Conservation (phyloP, 2,888 invertebrate genomes). For the Brachyptera risi region DNA sequence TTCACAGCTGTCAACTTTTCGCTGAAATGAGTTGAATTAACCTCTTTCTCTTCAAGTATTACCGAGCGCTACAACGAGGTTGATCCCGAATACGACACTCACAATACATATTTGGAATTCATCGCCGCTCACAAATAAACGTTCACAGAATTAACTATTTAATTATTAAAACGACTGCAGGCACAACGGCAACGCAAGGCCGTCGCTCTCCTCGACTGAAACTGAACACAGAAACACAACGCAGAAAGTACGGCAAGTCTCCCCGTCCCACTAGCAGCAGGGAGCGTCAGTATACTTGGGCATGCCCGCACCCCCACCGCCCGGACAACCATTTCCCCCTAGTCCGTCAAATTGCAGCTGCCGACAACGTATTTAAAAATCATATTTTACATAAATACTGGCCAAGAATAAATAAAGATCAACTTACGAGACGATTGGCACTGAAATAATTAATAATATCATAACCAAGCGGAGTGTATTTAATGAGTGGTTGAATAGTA, state of each 20-base stretch:
- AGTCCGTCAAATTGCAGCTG: slow-evolving; percentile 15
- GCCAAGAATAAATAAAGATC: background rate
- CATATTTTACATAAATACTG: slow-evolving; percentile 18
- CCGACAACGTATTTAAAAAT: slow-evolving; percentile 18
- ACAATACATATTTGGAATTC: no score
- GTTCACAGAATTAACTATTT: no score
- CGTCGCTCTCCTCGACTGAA: slow-evolving; percentile 15
- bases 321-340: slow-evolving; percentile 21
- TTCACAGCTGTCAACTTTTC: no score
- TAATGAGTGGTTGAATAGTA: slow-evolving; percentile 13
- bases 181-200: slow-evolving; percentile 8
- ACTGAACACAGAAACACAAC: slow-evolving; percentile 12
- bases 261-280: slow-evolving; percentile 24
- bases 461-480: slow-evolving; percentile 18
- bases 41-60: no score
- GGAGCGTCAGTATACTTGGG: slow-evolving; percentile 30
- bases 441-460: slow-evolving; percentile 11
- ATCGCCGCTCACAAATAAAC: no score
- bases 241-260: slow-evolving; percentile 22
- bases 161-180: no score
- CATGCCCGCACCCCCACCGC: slow-evolving; percentile 26
- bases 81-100: no score
- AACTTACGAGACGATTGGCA: background rate
- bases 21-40: no score
- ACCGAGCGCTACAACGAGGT: no score